A percentile compares a stretch with the other conserved stretches of the same genome.
phyloP scores from a whole-genome alignment of 2,113 vertebrate species.

The Onychostruthus taczanowskii region DNA sequence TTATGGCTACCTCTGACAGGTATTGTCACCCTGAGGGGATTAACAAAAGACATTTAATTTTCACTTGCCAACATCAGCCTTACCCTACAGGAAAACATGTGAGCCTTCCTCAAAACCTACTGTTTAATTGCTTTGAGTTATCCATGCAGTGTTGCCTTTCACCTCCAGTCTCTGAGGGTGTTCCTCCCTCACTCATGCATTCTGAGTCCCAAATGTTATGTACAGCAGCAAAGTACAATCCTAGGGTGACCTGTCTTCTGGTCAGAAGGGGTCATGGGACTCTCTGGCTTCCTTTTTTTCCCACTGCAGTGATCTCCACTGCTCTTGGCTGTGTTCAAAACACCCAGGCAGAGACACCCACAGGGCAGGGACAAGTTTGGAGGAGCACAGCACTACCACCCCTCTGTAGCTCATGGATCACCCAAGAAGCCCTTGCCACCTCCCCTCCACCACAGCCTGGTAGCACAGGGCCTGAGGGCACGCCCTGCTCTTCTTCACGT shows the following conservation, averaged over 20 bases:
- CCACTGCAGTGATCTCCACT: not conserved
- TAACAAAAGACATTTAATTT: conserved; percentile 49
- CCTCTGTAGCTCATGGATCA: not conserved
- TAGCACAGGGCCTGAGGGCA: rapidly evolving
- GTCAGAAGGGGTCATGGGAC: not conserved
- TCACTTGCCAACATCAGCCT: conserved; percentile 21
- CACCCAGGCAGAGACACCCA: not conserved
- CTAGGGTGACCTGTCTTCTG: not conserved
- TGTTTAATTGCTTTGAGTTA: conserved; percentile 1
- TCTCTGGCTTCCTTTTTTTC: not conserved
- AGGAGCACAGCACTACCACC: not conserved
- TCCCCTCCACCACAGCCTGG: not conserved
- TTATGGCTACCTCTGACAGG: not conserved
- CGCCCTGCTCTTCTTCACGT: not conserved
- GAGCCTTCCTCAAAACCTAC: not conserved
- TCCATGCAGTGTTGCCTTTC: not conserved
- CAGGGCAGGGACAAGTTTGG: not conserved
- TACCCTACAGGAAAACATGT: not conserved
- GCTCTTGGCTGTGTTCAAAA: not conserved
- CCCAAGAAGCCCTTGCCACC: rapidly evolving
- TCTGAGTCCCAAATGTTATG: not conserved
- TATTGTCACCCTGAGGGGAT: not conserved
- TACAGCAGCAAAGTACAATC: not conserved
- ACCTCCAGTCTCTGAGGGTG: not conserved
- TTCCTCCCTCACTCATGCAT: not conserved